Base-by-base conservation (phyloP, 30 jellyfish, hydroid and myxozoan genomes). In the Rhopilema esculentum region DNA sequence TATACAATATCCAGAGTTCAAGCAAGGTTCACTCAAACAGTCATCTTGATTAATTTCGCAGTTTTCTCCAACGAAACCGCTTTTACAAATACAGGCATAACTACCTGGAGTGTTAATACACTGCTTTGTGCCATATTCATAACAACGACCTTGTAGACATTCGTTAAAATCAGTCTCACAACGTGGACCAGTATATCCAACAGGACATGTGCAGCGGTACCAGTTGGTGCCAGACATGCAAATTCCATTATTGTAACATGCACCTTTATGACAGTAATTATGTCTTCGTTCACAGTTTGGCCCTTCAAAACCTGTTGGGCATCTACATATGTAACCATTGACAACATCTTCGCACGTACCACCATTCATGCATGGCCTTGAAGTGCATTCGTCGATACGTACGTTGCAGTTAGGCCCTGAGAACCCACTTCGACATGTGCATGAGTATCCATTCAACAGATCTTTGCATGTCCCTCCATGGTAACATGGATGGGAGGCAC, bases 401-500 rank as follows among this genome's bases (percentile, higher is more conserved):
- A 84, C 52, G 51, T 91, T 79, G 49, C 97, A 91, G 21, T 84
- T 90, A 26, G 75, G 79, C 26, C 97, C 97, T 0, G 94, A 76
- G 66, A 91, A 91, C n/a, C 97, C 97, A 22, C 75, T 31, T 69
- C 89, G 89, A 69, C 97, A 91, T 22, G 75, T 66, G 49, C 97
- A 91, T 19, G 49, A 15, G 63, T 91, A 91, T 0, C 93, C 94
- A 84, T 91, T 84, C 31, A 91, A 79, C 18, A 75, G 64, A 68
- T 91, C 95, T 15, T 8, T 69, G 82, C 97, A 91, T 17, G 81
- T 77, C 0, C 97, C 97, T 18, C 97, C 97, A 76, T 91, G 91
- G 33, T 52, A 83, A 61, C 97, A 91, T 0, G 97, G 97, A 49
- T 80, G 88, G 0, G 97, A 91, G 15, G 91, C 90, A 65, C 97